Evolutionary conservation across 2,888 invertebrate species (phyloP).

Genomic region (Agriotes lineatus): DNA sequence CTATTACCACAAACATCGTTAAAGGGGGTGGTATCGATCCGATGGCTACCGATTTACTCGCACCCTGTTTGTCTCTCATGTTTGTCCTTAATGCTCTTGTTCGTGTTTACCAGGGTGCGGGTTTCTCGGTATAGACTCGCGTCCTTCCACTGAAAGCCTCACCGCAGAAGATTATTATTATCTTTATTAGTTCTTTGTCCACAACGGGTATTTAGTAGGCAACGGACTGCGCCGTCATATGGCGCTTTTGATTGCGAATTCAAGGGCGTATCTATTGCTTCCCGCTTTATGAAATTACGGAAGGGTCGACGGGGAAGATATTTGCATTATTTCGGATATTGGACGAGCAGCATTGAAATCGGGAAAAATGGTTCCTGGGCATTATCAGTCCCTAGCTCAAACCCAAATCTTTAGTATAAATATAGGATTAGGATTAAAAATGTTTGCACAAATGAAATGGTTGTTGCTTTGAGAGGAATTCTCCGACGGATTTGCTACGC

Average conservation of each 20-base stretch:
- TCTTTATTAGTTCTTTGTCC: constrained; percentile 10
- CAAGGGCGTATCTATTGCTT: background rate
- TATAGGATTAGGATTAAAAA: background rate
- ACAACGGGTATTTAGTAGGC: constrained; percentile 8
- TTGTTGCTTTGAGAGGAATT: background rate
- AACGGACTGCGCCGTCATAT: background rate
- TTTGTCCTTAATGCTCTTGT: constrained; percentile 23
- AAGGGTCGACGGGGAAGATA: background rate
- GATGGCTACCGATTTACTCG: constrained; percentile 24
- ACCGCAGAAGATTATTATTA: constrained; percentile 10
- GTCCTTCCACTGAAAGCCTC: constrained; percentile 1
- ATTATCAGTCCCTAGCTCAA: background rate
- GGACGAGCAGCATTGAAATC: background rate
- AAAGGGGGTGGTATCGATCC: constrained; percentile 23
- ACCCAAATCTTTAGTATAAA: background rate
- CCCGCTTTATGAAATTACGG: background rate
- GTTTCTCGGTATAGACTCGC: constrained; percentile 12
- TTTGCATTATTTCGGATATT: constrained; percentile 7
- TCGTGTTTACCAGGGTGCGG: constrained; percentile 19
- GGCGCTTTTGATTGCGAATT: background rate
- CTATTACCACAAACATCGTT: constrained; percentile 23
- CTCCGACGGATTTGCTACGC: background rate
- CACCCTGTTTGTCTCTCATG: constrained; percentile 21
- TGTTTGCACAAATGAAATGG: constrained; percentile 1
- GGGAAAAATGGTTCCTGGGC: background rate